Base-by-base conservation (phyloP, 2,888 invertebrate species). In the Ormyrus thymus region DNA sequence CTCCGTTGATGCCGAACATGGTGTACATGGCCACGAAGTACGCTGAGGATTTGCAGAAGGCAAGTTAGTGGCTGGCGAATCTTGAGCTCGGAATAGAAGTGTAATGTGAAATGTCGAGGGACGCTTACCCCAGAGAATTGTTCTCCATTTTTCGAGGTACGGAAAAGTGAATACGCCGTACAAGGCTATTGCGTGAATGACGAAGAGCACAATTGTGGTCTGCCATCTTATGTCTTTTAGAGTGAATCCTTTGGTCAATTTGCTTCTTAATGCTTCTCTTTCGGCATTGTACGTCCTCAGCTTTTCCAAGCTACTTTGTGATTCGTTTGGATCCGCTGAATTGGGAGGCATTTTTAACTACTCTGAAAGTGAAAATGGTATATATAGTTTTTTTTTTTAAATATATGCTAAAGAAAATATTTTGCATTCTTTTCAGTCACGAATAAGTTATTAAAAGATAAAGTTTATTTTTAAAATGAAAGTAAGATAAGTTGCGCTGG, bases 1-100 rank as follows among this genome's bases (percentile, higher is more conserved):
- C 84, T 43, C 78, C 78, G n/a, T 75, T 74, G 8, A 74, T 68
- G 4, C 78, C 78, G 15, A 78, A 66, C 78, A 78, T 73, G n/a
- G 51, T 50, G 10, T 65, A 78, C 56, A 69, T 69, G 10, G 56
- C 48, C 46, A 73, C 64, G 11, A 74, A 73, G 55, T 69, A 69
- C 5, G 74, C 74, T 69, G 13, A 6, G 45, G 8, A 11, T 48
- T n/a, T 61, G 1, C 43, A 43, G 11, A 29, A 58, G 48, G 4
- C 4, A 29, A 29, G 29, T 29, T 29, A 29, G 29, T 4, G 29
- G 29, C 29, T 29, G 29, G 4, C 29, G 29, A 13, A 7, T 45
- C 9, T 56, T 59, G 2, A 61, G n/a, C 7, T 51, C 0, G 9
- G 4, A 46, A n/a, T 48, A 56, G 13, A 56, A 13, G 56, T n/a